Conservation (phyloP, 2,113 vertebrate genomes). For the Capreolus pygargus region DNA sequence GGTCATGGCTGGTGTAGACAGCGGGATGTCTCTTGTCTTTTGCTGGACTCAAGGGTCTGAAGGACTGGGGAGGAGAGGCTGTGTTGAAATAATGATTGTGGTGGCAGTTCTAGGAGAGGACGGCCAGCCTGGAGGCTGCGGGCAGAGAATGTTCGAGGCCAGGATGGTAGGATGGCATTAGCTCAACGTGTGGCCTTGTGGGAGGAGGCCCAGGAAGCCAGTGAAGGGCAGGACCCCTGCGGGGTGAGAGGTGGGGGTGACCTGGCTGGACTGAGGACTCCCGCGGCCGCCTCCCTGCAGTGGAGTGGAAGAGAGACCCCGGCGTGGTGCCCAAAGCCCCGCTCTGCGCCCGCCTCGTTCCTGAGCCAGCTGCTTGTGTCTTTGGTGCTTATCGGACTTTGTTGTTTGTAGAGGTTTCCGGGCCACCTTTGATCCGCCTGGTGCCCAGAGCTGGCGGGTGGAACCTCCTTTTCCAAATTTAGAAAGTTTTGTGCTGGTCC, state of each 20-base stretch:
- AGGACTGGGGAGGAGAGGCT: background rate
- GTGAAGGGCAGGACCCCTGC: background rate
- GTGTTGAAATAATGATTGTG: accelerated
- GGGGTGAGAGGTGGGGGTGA: accelerated
- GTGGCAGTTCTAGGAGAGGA: background rate
- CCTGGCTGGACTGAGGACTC: background rate
- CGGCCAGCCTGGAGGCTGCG: accelerated
- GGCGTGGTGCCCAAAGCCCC: accelerated
- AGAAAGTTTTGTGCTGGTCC: background rate
- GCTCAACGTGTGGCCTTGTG: background rate
- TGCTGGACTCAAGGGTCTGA: too few species aligned
- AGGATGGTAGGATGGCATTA: accelerated
- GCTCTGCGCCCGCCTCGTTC: accelerated
- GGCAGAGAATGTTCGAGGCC: background rate
- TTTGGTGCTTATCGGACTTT: accelerated
- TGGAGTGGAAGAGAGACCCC: background rate
- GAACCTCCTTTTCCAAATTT: background rate
- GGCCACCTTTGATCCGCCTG: background rate
- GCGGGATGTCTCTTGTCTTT: accelerated
- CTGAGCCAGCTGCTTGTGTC: accelerated
- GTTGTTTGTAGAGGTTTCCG: too few species aligned
- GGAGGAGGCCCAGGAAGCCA: background rate
- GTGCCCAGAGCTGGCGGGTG: background rate
- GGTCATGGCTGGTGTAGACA: background rate
- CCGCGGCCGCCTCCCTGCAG: accelerated